A percentile compares a stretch with the other conserved stretches of the same genome.
phyloP scores from a whole-genome alignment of 2,797 vertebrate species.

The Eospalax fontanierii region DNA sequence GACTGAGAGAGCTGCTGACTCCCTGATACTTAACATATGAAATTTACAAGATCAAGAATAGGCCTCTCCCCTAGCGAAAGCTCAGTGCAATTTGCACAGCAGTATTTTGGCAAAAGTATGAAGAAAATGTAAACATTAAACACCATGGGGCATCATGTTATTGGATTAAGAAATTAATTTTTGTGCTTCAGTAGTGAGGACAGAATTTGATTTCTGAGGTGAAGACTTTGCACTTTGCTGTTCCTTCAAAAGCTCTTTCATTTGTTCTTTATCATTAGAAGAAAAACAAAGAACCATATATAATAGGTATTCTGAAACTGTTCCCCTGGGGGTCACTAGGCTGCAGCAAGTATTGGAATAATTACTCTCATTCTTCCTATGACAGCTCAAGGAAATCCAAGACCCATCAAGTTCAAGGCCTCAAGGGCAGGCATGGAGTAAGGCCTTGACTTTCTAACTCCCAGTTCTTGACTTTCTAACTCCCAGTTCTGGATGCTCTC shows the following conservation, averaged over 20 bases:
- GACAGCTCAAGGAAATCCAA: background rate
- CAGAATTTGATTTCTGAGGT: conserved; percentile 49
- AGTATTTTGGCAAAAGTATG: conserved; percentile 50
- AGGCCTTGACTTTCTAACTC: background rate
- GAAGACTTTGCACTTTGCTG: conserved; percentile 40
- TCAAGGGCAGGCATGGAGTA: background rate
- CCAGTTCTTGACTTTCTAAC: background rate
- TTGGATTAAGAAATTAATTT: conserved; percentile 72
- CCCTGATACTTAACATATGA: background rate
- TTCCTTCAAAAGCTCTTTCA: conserved; percentile 59
- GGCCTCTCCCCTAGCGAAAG: background rate
- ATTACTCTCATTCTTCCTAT: background rate
- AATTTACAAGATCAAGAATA: background rate
- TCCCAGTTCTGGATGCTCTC: background rate
- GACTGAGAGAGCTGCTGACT: background rate
- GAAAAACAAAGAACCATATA: background rate
- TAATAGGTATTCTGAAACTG: conserved; percentile 13
- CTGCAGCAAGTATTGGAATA: background rate
- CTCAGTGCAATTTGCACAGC: background rate
- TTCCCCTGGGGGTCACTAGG: background rate
- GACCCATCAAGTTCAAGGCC: background rate
- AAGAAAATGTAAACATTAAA: conserved; percentile 52
- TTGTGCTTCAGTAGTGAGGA: background rate
- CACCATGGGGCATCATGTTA: conserved; percentile 3
- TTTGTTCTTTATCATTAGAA: conserved; percentile 61